Evolutionary conservation across 2,113 vertebrate genomes (phyloP).

Genomic region (Burhinus oedicnemus): DNA sequence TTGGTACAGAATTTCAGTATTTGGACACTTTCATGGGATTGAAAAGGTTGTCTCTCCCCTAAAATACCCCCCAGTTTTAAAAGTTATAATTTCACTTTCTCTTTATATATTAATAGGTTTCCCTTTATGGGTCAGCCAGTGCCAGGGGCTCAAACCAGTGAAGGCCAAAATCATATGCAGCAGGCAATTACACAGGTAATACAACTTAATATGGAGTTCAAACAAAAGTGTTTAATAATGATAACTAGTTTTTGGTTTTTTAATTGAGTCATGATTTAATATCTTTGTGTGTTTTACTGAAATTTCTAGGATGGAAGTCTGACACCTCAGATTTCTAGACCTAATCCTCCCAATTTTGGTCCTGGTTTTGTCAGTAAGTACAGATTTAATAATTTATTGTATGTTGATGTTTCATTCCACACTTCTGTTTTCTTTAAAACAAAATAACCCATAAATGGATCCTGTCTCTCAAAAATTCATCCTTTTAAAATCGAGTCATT

Average conservation of each 20-base stretch:
- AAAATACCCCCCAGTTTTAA: neutral
- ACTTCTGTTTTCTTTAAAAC: slow-evolving; percentile 4
- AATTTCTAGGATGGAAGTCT: slow-evolving; percentile 88
- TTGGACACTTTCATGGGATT: neutral
- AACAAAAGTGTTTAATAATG: neutral
- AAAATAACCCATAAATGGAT: neutral
- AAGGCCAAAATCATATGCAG: slow-evolving; percentile 75
- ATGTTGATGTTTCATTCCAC: neutral
- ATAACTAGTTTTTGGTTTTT: neutral
- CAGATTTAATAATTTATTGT: slow-evolving; percentile 30
- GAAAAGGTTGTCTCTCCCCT: neutral
- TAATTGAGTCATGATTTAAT: slow-evolving; percentile 42
- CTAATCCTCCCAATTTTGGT: slow-evolving; percentile 90
- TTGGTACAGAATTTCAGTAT: neutral
- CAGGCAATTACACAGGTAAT: slow-evolving; percentile 83
- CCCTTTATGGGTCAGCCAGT: slow-evolving; percentile 82
- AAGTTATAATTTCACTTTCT: neutral
- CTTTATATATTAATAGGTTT: slow-evolving; percentile 72
- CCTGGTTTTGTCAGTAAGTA: slow-evolving; percentile 95
- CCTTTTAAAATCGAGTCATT: neutral
- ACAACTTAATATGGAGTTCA: neutral
- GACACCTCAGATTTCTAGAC: slow-evolving; percentile 86
- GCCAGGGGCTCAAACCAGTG: slow-evolving; percentile 69
- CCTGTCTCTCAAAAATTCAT: neutral
- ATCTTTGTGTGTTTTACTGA: slow-evolving; percentile 65